Conservation (phyloP, 2,888 invertebrate genomes). For the Cenopis cana region DNA sequence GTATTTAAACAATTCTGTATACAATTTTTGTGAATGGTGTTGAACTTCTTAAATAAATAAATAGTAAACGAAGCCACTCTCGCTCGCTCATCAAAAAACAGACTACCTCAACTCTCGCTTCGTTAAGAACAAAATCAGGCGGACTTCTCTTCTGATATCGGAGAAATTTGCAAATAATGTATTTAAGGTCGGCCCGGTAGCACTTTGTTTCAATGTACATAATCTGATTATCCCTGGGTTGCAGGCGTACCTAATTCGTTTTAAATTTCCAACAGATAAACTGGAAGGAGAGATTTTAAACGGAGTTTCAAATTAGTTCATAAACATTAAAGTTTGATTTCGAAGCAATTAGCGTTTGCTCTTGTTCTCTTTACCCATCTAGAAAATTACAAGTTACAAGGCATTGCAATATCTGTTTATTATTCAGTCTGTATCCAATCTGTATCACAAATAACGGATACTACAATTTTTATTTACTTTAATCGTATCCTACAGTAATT, state of each 20-base stretch:
- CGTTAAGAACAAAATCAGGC: slow-evolving; percentile 62
- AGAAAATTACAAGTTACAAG: slow-evolving; percentile 3
- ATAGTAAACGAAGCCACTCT: neutral
- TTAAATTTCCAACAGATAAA: slow-evolving; percentile 32
- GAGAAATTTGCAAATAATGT: slow-evolving; percentile 57
- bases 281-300: slow-evolving; percentile 20
- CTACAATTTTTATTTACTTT: neutral
- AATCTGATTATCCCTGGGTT: slow-evolving; percentile 50
- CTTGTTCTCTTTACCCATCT: neutral
- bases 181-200: slow-evolving; percentile 51
- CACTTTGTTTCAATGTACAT: slow-evolving; percentile 58
- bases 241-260: slow-evolving; percentile 47
- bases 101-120: slow-evolving; percentile 52
- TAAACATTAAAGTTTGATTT: slow-evolving; percentile 27
- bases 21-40: too few species aligned
- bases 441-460: neutral
- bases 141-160: slow-evolving; percentile 54
- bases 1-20: too few species aligned
- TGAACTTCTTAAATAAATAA: too few species aligned
- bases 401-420: neutral
- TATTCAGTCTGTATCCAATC: neutral
- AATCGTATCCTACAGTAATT: neutral
- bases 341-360: slow-evolving; percentile 11
- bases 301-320: slow-evolving; percentile 26
- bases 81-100: slow-evolving; percentile 13